Base-by-base conservation (phyloP, 2,888 invertebrate genomes). In the Brenthis daphne region DNA sequence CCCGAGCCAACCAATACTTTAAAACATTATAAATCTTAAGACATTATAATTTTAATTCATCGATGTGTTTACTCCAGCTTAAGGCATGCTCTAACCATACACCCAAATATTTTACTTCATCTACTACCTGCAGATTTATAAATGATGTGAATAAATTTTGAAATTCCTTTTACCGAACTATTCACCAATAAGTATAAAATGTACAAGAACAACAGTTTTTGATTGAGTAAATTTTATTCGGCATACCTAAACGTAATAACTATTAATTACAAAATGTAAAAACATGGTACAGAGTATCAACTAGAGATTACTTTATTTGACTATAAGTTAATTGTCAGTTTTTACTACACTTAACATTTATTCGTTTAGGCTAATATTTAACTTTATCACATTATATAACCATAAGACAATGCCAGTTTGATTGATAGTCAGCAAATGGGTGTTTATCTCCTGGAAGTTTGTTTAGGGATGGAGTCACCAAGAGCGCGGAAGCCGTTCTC, bases 401-500 rank as follows among this genome's bases (percentile, higher is more conserved):
- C 8, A 11, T 37, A 37, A 1, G 8, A 8, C 8, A 37, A 8
- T 37, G 6, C 37, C 1, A 33, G 6, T 33, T 33, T 33, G 6
- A 33, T 6, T 33, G 6, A 37, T 37, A 37, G 8, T 37, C 8
- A 43, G 37, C 3, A 43, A 2, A 2, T 8, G 11, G 1, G 0
- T 2, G 37, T 3, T 66, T 82, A 83, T 79, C 75, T 79, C 66
- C 79, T 75, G 73, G 74, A 67, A n/a, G 47, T 60, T 88, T 64
- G 91, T 58, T 94, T 94, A 63, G 95, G 95, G 78, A 95, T 82
- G 83, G 95, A 94, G 0, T 90, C 89, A 57, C 95, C 95, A 60
- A 93, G 92, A 1, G 95, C 93, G 73, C 93, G 94, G 93, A 88
- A 96, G 71, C 95, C 95, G 74, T 84, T 93, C 84, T 95, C 95